These are phyloP conservation scores for Procavia capensis DNA, from an alignment of 2,113 vertebrate genomes.

Conservation along the genomic window DNA sequence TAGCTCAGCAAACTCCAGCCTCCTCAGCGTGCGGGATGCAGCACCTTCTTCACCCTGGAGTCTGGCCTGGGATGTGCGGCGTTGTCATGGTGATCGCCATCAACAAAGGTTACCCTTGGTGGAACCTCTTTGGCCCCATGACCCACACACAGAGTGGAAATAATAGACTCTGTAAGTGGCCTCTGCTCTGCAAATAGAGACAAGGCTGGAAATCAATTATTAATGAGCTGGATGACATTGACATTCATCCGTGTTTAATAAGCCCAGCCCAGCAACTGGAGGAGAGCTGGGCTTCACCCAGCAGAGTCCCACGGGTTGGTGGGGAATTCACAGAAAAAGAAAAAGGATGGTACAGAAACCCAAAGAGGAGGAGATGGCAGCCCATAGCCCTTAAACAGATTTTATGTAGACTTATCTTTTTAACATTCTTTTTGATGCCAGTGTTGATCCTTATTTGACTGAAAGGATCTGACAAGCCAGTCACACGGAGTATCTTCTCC, in stretches of 20 bases:
- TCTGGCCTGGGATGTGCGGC: slow-evolving; percentile 64
- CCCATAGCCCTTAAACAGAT: background rate
- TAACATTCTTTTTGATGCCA: slow-evolving; percentile 30
- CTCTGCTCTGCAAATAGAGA: slow-evolving; percentile 83
- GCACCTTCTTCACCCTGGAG: slow-evolving; percentile 33
- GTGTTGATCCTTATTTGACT: slow-evolving; percentile 54
- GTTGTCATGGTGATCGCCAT: slow-evolving; percentile 76
- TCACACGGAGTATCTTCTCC: background rate
- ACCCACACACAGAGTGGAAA: slow-evolving; percentile 80
- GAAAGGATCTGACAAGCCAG: slow-evolving; percentile 32
- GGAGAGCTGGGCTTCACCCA: slow-evolving; percentile 41
- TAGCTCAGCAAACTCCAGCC: slow-evolving; percentile 16
- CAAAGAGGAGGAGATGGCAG: slow-evolving; percentile 5
- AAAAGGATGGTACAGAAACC: slow-evolving; percentile 31
- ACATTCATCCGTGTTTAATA: slow-evolving; percentile 82
- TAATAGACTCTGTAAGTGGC: slow-evolving; percentile 82
- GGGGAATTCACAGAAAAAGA: slow-evolving; percentile 49
- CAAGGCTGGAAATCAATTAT: slow-evolving; percentile 83
- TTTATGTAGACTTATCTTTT: slow-evolving; percentile 58
- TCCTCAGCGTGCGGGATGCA: background rate
- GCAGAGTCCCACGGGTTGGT: slow-evolving; percentile 67
- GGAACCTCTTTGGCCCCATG: slow-evolving; percentile 80
- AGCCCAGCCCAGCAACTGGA: slow-evolving; percentile 72
- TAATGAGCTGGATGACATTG: slow-evolving; percentile 83
- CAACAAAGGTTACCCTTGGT: slow-evolving; percentile 81